These are phyloP conservation scores for Brachypalpus laphriformis DNA, from an alignment of 2,888 invertebrate genomes.

Conservation along the genomic window DNA sequence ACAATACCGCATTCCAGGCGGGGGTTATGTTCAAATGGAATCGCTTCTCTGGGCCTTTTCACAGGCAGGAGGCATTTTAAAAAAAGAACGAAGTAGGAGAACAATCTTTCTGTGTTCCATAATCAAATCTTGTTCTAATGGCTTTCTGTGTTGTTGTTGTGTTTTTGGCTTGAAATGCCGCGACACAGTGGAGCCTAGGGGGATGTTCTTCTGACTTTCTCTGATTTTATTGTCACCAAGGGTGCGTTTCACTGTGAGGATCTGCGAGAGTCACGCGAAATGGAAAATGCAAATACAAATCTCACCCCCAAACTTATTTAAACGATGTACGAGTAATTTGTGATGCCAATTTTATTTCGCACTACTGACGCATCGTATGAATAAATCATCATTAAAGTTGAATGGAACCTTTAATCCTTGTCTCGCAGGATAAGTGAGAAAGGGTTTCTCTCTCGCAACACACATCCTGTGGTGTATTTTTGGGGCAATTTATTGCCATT, in stretches of 20 bases:
- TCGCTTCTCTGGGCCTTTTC: conserved; percentile 47
- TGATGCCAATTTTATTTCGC: conserved; percentile 42
- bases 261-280: conserved; percentile 43
- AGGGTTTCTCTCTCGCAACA: too few species aligned
- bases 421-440: neutral
- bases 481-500: conserved; percentile 67
- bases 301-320: conserved; percentile 27
- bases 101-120: conserved; percentile 56
- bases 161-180: conserved; percentile 49
- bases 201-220: conserved; percentile 28
- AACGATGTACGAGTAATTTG: conserved; percentile 58
- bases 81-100: conserved; percentile 43
- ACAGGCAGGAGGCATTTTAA: conserved; percentile 48
- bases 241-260: conserved; percentile 57
- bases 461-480: conserved; percentile 35
- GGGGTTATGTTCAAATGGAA: conserved; percentile 35
- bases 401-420: conserved; percentile 12
- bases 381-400: conserved; percentile 44
- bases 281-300: conserved; percentile 69
- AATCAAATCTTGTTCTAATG: conserved; percentile 73
- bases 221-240: conserved; percentile 73
- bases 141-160: conserved; percentile 56
- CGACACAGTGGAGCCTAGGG: conserved; percentile 63
- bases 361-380: neutral
- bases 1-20: conserved; percentile 26